phyloP scores from a whole-genome alignment of 2,113 vertebrate genomes.

The Neomonachus schauinslandi region DNA sequence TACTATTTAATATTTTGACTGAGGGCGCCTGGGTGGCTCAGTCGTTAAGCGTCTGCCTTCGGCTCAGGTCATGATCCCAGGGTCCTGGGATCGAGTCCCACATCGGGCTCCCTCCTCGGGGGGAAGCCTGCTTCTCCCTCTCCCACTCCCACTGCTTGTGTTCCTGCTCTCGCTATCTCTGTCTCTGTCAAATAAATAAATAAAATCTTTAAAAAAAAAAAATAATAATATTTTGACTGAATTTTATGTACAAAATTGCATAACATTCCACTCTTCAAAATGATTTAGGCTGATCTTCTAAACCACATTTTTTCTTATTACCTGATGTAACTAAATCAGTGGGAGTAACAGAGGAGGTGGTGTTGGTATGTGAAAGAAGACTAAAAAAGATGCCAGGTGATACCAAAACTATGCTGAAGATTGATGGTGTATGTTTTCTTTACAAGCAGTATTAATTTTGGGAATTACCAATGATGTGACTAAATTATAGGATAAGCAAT shows the following conservation, averaged over 20 bases:
- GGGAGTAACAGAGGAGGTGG: not conserved
- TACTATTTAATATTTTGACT: slow-evolving; percentile 27
- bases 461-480: slow-evolving; percentile 9
- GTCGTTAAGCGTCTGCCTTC: too few species aligned
- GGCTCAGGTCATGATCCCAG: too few species aligned
- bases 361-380: slow-evolving; percentile 21
- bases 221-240: slow-evolving; percentile 29
- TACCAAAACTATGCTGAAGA: slow-evolving; percentile 1
- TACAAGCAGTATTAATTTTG: not conserved
- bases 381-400: not conserved
- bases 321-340: slow-evolving; percentile 46
- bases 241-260: slow-evolving; percentile 32
- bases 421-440: slow-evolving; percentile 37
- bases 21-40: too few species aligned
- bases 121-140: too few species aligned
- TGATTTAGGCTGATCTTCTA: slow-evolving; percentile 9
- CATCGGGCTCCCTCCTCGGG: too few species aligned
- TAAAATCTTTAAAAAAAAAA: too few species aligned
- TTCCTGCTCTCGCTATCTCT: too few species aligned
- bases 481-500: slow-evolving; percentile 8
- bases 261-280: not conserved
- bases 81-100: too few species aligned
- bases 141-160: too few species aligned
- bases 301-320: slow-evolving; percentile 20
- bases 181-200: too few species aligned